Percentiles rank a stretch among this genome's conserved stretches.
Evolutionary conservation across 2,113 vertebrate genomes (phyloP).

Genomic region (Suricata suricatta): DNA sequence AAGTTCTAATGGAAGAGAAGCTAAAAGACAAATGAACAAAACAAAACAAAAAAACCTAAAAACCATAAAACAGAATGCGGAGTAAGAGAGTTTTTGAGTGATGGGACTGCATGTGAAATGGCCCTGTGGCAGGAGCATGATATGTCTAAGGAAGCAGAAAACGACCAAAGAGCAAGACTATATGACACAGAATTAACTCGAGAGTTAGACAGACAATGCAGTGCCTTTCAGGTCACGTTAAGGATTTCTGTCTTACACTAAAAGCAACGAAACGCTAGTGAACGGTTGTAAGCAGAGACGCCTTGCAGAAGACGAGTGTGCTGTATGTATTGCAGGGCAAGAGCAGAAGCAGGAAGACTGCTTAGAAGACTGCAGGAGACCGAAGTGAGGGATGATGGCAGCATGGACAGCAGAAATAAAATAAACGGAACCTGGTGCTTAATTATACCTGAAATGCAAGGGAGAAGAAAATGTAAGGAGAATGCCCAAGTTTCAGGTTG

Average conservation of each 20-base stretch:
- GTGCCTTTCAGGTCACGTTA: neutral
- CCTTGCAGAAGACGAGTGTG: neutral
- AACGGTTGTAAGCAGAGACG: neutral
- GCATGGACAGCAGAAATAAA: neutral
- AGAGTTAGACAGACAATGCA: neutral
- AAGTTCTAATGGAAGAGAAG: neutral
- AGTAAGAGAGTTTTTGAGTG: neutral
- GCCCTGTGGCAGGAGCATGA: neutral
- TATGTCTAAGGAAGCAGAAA: neutral
- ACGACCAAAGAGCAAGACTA: neutral
- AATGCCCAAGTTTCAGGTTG: neutral
- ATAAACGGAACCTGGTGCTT: neutral
- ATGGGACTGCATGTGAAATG: neutral
- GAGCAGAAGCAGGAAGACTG: neutral
- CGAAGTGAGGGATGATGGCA: neutral
- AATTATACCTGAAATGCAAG: neutral
- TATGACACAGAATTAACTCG: neutral
- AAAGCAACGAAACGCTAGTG: neutral
- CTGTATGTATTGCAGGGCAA: neutral
- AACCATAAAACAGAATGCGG: neutral
- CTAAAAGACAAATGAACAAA: neutral
- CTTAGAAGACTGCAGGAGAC: neutral
- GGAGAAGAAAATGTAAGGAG: neutral
- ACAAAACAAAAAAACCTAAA: neutral
- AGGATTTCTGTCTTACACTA: conserved; percentile 18